A percentile compares a stretch with the other conserved stretches of the same genome.
Conservation (phyloP, 2,888 invertebrate species). For the Patella caerulea region DNA sequence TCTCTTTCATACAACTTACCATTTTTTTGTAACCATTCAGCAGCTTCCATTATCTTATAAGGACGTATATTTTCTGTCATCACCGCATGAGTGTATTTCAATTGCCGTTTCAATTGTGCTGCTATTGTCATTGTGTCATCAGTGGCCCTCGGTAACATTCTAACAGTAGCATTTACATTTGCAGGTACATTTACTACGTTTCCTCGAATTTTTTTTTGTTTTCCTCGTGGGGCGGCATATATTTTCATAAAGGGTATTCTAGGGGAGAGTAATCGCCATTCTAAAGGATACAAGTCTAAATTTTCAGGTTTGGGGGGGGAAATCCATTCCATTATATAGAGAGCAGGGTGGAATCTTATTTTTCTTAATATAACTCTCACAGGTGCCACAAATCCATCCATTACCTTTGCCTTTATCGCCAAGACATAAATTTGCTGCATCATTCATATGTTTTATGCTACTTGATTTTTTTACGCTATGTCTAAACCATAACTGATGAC, state of each 20-base stretch:
- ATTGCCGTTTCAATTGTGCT: constrained; percentile 12
- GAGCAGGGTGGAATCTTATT: neutral
- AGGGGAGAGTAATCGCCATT: neutral
- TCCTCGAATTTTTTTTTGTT: neutral
- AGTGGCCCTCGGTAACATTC: neutral
- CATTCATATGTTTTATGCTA: neutral
- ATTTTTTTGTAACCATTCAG: neutral
- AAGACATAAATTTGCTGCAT: neutral
- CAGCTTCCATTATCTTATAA: constrained; percentile 21
- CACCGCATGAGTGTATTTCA: neutral
- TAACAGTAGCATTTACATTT: constrained; percentile 9
- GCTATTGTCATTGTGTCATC: constrained; percentile 18
- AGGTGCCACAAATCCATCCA: neutral
- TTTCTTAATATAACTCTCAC: neutral
- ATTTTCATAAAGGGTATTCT: neutral
- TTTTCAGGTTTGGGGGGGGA: neutral
- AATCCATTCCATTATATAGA: neutral
- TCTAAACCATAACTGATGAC: neutral
- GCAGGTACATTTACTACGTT: constrained; percentile 11
- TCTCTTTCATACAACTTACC: neutral
- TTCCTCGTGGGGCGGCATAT: neutral
- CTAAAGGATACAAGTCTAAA: neutral
- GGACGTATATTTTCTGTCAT: neutral
- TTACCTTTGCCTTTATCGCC: neutral
- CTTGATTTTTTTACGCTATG: neutral